phyloP scores from a whole-genome alignment of 2,797 vertebrate species.

The Acanthurus tractus region DNA sequence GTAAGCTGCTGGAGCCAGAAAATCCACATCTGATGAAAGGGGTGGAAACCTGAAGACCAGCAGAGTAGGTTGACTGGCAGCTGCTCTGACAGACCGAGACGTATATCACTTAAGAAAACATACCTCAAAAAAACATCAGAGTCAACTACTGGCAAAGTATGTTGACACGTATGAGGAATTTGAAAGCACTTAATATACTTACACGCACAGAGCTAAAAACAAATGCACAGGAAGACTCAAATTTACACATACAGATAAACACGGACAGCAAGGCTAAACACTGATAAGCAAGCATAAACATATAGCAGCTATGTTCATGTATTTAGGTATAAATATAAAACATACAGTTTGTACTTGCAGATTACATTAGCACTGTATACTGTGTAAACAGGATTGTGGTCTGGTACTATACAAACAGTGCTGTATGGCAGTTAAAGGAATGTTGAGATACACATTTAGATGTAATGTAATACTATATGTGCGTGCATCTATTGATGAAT shows the following conservation, averaged over 20 bases:
- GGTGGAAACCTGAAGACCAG: background rate
- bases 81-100: background rate
- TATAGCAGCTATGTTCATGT: slow-evolving; percentile 6
- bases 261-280: slow-evolving; percentile 20
- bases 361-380: background rate
- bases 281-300: slow-evolving; percentile 20
- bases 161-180: slow-evolving; percentile 13
- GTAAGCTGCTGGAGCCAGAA: slow-evolving; percentile 15
- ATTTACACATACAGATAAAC: slow-evolving; percentile 4
- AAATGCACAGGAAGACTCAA: slow-evolving; percentile 9
- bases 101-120: slow-evolving; percentile 14
- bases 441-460: background rate
- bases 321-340: slow-evolving; percentile 10
- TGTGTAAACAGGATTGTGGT: slow-evolving; percentile 7
- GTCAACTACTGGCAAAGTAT: slow-evolving; percentile 4
- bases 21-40: slow-evolving; percentile 31
- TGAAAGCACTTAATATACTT: background rate
- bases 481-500: no score
- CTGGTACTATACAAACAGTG: background rate
- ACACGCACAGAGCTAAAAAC: slow-evolving; percentile 11
- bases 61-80: background rate
- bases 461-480: no score
- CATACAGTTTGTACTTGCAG: slow-evolving; percentile 5
- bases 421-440: background rate
- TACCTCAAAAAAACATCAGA: background rate